Conservation (phyloP, 2,797 vertebrate genomes). For the Anabas testudineus region DNA sequence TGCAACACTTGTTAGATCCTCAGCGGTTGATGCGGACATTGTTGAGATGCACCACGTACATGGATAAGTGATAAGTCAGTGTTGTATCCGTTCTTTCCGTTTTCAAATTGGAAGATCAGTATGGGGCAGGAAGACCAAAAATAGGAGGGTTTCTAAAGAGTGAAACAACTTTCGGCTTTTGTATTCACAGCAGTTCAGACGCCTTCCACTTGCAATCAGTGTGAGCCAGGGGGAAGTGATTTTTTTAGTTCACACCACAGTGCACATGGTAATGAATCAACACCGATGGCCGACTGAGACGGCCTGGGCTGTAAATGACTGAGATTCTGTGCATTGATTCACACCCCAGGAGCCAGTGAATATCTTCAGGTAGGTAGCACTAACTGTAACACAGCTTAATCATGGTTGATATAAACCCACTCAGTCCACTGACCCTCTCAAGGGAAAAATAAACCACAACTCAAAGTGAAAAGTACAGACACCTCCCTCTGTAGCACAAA, state of each 20-base stretch:
- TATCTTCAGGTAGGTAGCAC: constrained; percentile 56
- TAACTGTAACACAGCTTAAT: constrained; percentile 57
- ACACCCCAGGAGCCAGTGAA: constrained; percentile 51
- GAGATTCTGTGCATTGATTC: constrained; percentile 55
- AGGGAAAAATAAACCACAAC: constrained; percentile 41
- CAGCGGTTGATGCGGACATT: too few relatives aligned
- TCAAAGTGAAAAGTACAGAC: constrained; percentile 54
- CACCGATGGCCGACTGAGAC: constrained; percentile 41
- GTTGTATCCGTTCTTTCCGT: too few relatives aligned
- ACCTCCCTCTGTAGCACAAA: constrained; percentile 40
- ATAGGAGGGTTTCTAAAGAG: neutral
- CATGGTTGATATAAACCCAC: constrained; percentile 34
- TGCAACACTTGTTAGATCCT: too few relatives aligned
- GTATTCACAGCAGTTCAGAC: constrained; percentile 19
- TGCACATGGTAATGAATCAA: constrained; percentile 74
- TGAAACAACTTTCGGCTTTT: constrained; percentile 13
- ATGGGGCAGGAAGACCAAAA: neutral
- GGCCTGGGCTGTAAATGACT: constrained; percentile 44
- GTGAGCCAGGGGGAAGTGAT: constrained; percentile 30
- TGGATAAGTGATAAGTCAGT: too few relatives aligned
- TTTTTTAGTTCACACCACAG: constrained; percentile 59
- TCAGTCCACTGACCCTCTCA: constrained; percentile 18
- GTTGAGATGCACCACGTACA: too few relatives aligned
- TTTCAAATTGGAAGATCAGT: too few relatives aligned
- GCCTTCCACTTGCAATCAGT: constrained; percentile 49